Conservation (phyloP, 2,797 vertebrate species). For the Galago senegalensis region DNA sequence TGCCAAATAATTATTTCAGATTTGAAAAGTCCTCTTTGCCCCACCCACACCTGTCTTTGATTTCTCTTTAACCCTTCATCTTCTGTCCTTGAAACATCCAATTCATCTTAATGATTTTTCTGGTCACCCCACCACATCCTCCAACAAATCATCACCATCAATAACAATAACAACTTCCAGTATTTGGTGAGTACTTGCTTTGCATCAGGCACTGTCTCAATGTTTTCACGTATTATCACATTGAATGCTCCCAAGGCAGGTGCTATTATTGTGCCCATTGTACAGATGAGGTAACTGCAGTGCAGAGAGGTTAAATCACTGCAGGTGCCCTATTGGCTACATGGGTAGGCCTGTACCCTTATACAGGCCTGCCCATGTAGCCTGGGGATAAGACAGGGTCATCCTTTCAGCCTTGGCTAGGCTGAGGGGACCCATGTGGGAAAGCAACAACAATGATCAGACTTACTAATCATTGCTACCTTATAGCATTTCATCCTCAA, state of each 20-base stretch:
- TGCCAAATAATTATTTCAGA: not conserved
- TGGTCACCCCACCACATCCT: not conserved
- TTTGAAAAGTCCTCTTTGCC: not conserved
- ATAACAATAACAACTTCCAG: not conserved
- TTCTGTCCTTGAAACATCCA: not conserved
- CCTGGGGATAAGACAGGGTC: too few relatives aligned
- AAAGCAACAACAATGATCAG: not conserved
- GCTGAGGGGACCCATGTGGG: not conserved
- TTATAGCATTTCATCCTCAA: too few relatives aligned
- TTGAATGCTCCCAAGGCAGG: not conserved
- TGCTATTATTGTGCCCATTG: not conserved
- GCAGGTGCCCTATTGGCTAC: fast-evolving
- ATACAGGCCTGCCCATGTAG: too few relatives aligned
- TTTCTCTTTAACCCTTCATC: not conserved
- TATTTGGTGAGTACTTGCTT: not conserved
- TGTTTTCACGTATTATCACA: fast-evolving
- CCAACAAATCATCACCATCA: not conserved
- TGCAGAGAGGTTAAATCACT: not conserved
- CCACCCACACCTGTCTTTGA: not conserved
- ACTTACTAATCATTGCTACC: not conserved
- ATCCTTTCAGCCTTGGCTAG: not conserved
- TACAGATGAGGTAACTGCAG: not conserved
- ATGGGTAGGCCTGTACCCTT: fast-evolving
- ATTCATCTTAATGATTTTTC: not conserved
- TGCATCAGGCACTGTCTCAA: not conserved